Conservation (phyloP, 2,113 vertebrate genomes). For the Furnarius figulus region DNA sequence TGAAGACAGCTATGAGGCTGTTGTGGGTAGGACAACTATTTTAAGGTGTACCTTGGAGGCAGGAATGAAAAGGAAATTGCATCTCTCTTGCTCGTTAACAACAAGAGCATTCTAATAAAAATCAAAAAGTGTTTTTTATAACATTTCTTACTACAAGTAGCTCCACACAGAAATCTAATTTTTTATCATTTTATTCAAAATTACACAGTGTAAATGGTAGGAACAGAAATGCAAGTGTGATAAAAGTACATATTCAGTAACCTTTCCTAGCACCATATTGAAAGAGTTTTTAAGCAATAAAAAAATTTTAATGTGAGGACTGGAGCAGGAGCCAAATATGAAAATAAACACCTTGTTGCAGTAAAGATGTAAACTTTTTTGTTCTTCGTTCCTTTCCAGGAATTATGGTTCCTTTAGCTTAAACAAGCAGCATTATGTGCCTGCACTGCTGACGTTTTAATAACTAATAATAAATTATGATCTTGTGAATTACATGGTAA, state of each 20-base stretch:
- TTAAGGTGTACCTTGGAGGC: neutral
- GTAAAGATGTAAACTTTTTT: neutral
- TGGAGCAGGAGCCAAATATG: neutral
- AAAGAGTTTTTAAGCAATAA: neutral
- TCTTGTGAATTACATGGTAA: neutral
- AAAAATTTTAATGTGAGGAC: neutral
- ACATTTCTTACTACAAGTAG: neutral
- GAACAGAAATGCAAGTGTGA: neutral
- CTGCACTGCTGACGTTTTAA: neutral
- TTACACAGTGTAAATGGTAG: neutral
- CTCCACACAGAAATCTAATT: neutral
- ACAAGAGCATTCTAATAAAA: neutral
- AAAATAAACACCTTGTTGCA: neutral
- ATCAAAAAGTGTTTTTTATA: neutral
- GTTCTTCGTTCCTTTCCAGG: neutral
- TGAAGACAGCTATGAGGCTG: neutral
- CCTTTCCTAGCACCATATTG: neutral
- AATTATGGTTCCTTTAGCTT: neutral
- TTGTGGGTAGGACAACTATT: rapidly evolving
- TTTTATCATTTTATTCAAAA: neutral
- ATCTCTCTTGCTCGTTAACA: neutral
- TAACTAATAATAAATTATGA: neutral
- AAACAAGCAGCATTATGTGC: neutral
- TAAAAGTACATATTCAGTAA: neutral
- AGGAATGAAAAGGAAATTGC: neutral